Evolutionary conservation across 2,797 vertebrate species (phyloP).

Genomic region (Sebastes vulpes): DNA sequence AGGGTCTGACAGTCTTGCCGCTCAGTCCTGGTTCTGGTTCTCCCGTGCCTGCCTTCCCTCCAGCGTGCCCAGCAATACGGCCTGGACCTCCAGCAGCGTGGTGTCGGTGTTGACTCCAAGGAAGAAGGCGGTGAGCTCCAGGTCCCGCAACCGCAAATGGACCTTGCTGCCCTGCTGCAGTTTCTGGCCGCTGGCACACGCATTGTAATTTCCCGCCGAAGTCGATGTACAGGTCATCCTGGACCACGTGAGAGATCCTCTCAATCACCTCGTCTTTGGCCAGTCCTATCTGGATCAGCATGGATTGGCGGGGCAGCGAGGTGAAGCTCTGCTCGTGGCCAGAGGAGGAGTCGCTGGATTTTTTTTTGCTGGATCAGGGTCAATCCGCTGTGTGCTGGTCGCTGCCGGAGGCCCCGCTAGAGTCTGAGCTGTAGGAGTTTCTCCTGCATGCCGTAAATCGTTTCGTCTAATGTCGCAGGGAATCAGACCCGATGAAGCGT

Average conservation of each 20-base stretch:
- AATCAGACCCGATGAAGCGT: not conserved
- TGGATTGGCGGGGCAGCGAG: no score
- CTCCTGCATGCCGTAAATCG: not conserved
- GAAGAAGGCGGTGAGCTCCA: no score
- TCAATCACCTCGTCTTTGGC: no score
- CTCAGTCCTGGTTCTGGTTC: not conserved
- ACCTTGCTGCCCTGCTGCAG: no score
- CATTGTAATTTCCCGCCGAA: not conserved
- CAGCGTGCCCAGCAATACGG: not conserved
- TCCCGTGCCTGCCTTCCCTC: not conserved
- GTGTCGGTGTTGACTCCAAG: not conserved
- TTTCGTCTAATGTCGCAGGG: not conserved
- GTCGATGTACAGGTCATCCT: not conserved
- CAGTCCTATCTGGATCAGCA: no score
- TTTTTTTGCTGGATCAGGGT: no score
- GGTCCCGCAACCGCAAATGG: not conserved
- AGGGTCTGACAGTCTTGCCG: not conserved
- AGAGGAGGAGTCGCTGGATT: no score
- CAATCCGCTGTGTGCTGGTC: no score
- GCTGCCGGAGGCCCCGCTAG: no score
- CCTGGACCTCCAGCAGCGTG: not conserved
- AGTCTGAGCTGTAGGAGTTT: not conserved
- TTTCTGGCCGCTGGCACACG: no score
- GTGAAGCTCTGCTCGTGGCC: no score
- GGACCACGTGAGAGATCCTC: not conserved